Percentiles rank a stretch among this genome's conserved stretches.
Evolutionary conservation across 2,113 vertebrate genomes (phyloP).

Genomic region (Neopipo cinnamomea): DNA sequence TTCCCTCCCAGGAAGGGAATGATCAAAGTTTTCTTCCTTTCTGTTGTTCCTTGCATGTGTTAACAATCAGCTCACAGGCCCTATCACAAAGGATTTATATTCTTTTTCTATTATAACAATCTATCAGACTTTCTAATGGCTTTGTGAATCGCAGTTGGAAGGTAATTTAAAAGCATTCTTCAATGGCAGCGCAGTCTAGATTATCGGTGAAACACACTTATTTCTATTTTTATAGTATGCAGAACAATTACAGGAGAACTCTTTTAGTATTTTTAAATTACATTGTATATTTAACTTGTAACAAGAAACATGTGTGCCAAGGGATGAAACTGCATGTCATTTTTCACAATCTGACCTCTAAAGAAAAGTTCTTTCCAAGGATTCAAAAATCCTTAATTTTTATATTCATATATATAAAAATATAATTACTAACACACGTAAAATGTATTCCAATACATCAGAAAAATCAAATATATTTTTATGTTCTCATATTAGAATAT

Average conservation of each 20-base stretch:
- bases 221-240: neutral
- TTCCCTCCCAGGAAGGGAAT: neutral
- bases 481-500: neutral
- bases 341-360: slow-evolving; percentile 10
- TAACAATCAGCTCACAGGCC: neutral
- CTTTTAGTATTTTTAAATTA: slow-evolving; percentile 18
- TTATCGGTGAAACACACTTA: neutral
- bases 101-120: neutral
- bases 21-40: neutral
- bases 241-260: neutral
- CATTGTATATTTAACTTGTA: neutral
- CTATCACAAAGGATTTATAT: neutral
- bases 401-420: neutral
- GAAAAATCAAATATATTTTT: neutral
- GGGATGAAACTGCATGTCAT: neutral
- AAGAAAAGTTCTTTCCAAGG: neutral
- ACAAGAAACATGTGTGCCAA: slow-evolving; percentile 16
- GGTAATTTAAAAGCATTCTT: slow-evolving; percentile 1
- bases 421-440: neutral
- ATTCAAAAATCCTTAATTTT: neutral
- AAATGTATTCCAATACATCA: neutral
- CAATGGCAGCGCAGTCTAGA: neutral
- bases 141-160: slow-evolving; percentile 4
- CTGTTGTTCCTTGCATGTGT: neutral
- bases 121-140: neutral